Base-by-base conservation (phyloP, 2,888 invertebrate species). In the Philonicus albiceps region DNA sequence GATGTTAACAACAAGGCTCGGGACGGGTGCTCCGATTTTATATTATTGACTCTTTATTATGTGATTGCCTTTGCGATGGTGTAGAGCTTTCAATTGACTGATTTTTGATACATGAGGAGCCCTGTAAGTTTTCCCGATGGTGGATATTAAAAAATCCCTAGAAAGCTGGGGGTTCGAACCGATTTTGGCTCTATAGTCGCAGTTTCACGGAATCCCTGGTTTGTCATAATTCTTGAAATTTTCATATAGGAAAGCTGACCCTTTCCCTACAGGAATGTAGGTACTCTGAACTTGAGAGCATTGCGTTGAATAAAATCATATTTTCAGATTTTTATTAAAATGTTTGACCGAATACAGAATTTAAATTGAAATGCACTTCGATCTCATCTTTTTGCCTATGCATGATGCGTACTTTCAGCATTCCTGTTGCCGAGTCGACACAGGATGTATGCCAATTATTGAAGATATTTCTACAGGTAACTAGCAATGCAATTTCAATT, bases 31-130 rank as follows among this genome's bases (percentile, higher is more conserved):
- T 64, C 64, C 74, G 75, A 78, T 86, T 87, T 86, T 80, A 80
- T 83, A 83, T 83, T 83, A 87, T 87, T 87, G 87, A 87, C 87
- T 87, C 72, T 83, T 86, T 87, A 86, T 87, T 86, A 87, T 87
- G 87, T 78, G 87, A 87, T 83, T 86, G 85, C 73, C 78, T 72
- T 74, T 74, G 87, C 78, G 86, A 86, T 87, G 83, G 78, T 87
- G 86, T 49, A 87, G 84, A 86, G 76, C 75, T 86, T 87, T 83
- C 87, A 86, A 87, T 87, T 86, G 83, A 85, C 76, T 55, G 86
- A 86, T 86, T 84, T 87, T 85, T 49, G 37, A 80, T 84, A 76
- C 86, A 49, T 27, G 40, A 31, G 43, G n/a, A 83, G 34, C 34
- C 34, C 19, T 40, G n/a, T 80, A 49, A 30, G 49, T 30, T 80